Conservation (phyloP, 2,797 vertebrate genomes). For the Cossypha polioptera region DNA sequence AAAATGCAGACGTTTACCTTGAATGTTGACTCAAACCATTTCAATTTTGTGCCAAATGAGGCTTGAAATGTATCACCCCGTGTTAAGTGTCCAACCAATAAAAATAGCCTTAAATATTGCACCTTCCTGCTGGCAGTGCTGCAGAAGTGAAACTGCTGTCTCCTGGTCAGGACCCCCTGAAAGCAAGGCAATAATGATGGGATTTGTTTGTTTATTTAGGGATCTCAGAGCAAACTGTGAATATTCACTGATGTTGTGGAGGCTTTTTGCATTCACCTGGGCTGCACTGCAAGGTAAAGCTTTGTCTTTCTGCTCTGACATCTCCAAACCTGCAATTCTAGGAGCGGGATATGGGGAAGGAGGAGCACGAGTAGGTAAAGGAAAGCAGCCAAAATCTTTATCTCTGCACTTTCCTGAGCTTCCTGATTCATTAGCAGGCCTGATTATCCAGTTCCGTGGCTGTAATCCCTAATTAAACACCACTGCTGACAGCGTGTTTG, state of each 20-base stretch:
- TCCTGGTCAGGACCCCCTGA: neutral
- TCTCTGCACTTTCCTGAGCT: slow-evolving; percentile 56
- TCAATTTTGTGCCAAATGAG: slow-evolving; percentile 71
- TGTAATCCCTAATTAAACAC: slow-evolving; percentile 81
- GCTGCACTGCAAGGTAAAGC: neutral
- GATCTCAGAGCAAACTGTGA: neutral
- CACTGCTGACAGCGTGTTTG: slow-evolving; percentile 63
- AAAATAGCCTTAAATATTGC: slow-evolving; percentile 48
- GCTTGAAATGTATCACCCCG: slow-evolving; percentile 67
- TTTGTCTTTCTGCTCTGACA: neutral
- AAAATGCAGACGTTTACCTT: slow-evolving; percentile 70
- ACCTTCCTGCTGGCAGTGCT: slow-evolving; percentile 17
- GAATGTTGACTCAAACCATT: slow-evolving; percentile 69
- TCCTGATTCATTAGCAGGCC: slow-evolving; percentile 74
- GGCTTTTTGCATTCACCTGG: neutral
- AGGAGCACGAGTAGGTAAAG: neutral
- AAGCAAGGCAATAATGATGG: neutral
- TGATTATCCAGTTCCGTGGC: slow-evolving; percentile 74
- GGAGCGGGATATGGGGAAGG: neutral
- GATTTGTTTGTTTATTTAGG: neutral
- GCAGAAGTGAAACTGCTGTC: neutral
- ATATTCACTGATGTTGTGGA: neutral
- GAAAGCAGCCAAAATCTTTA: slow-evolving; percentile 1
- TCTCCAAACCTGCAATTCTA: neutral
- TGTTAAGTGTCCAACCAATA: slow-evolving; percentile 26